Percentiles rank a stretch among this genome's conserved stretches.
Conservation (phyloP, 2,797 vertebrate genomes). For the Chloroceryle inda region DNA sequence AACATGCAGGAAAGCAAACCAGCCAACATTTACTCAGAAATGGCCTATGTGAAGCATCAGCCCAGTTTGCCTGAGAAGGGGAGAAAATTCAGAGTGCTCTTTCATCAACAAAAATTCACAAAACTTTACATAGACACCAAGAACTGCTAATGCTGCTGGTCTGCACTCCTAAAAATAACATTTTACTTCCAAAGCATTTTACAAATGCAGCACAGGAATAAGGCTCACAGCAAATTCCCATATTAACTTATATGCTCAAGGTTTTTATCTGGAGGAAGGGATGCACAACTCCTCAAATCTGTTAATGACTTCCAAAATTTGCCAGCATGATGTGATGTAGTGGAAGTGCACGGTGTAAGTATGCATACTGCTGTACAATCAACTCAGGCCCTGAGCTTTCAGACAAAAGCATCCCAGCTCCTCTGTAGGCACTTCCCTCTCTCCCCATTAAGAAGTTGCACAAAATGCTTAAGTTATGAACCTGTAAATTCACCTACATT, state of each 20-base stretch:
- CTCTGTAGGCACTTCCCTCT: background rate
- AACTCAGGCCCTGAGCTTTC: background rate
- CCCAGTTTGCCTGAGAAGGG: background rate
- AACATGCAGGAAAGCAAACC: background rate
- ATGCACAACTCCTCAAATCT: background rate
- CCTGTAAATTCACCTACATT: fast-evolving
- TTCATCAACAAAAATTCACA: background rate
- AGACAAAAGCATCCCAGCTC: background rate
- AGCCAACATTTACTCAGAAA: background rate
- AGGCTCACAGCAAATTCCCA: background rate
- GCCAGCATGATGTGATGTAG: background rate
- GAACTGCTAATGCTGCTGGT: background rate
- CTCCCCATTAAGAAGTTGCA: background rate
- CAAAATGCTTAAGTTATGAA: background rate
- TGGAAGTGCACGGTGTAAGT: background rate
- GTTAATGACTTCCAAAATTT: background rate
- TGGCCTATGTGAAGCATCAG: fast-evolving
- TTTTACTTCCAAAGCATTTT: background rate
- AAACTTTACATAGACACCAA: background rate
- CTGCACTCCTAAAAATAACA: background rate
- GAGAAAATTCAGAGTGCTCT: background rate
- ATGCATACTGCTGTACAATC: background rate
- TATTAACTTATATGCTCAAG: background rate
- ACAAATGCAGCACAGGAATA: background rate
- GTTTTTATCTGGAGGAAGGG: background rate